Evolutionary conservation across 2,888 invertebrate genomes (phyloP).

Genomic region (Pardosa pseudoannulata): DNA sequence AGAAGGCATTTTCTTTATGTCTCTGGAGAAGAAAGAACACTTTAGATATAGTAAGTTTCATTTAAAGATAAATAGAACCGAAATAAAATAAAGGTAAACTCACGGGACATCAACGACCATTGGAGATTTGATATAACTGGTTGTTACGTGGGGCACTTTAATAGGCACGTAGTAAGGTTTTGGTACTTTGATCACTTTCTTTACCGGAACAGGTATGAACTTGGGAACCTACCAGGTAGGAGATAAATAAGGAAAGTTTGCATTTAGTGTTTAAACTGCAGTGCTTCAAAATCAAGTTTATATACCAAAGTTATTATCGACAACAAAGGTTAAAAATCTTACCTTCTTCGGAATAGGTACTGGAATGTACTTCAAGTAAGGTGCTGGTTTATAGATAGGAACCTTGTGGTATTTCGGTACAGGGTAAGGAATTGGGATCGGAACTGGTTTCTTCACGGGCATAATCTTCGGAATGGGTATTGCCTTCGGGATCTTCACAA

Average conservation of each 20-base stretch:
- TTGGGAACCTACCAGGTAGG: constrained; percentile 42
- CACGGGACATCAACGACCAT: constrained; percentile 62
- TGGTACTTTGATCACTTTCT: constrained; percentile 66
- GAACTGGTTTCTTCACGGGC: constrained; percentile 59
- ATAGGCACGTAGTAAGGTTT: constrained; percentile 65
- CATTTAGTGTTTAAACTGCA: too few relatives aligned
- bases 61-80: too few relatives aligned
- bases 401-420: constrained; percentile 56
- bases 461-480: constrained; percentile 42
- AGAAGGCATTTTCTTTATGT: neutral
- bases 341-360: constrained; percentile 63
- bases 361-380: constrained; percentile 51
- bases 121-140: constrained; percentile 58
- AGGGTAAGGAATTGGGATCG: constrained; percentile 62
- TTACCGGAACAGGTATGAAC: constrained; percentile 58
- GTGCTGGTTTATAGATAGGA: constrained; percentile 49
- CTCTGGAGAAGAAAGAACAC: neutral
- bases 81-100: constrained; percentile 18
- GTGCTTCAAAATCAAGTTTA: too few relatives aligned
- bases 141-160: constrained; percentile 55
- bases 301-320: too few relatives aligned
- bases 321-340: too few relatives aligned
- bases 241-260: neutral
- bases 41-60: too few relatives aligned
- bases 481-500: constrained; percentile 67